A percentile compares a stretch with the other conserved stretches of the same genome.
Conservation (phyloP, 2,888 invertebrate species). For the Sipunculus nudus region DNA sequence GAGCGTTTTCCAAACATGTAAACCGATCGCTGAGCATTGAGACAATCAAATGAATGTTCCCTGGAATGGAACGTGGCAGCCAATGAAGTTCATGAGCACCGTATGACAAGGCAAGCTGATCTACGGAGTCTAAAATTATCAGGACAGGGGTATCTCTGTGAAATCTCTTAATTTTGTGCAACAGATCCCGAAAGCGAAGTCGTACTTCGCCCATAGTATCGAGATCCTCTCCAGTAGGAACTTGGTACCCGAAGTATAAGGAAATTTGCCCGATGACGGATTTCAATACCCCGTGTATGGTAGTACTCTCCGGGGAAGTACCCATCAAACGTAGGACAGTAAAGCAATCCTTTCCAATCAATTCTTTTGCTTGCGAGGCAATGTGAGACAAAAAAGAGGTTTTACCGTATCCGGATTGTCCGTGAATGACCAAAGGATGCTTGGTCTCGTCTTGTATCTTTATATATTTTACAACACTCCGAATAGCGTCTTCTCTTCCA, state of each 20-base stretch:
- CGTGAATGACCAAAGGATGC: constrained; percentile 32
- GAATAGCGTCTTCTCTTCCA: constrained; percentile 31
- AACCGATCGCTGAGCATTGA: constrained; percentile 27
- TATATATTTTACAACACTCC: constrained; percentile 17
- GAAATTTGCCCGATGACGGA: constrained; percentile 42
- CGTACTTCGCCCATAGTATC: constrained; percentile 21
- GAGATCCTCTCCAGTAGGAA: constrained; percentile 7
- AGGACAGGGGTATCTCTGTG: constrained; percentile 13
- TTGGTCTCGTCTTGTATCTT: background rate
- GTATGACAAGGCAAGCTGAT: constrained; percentile 29
- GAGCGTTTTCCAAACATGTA: constrained; percentile 16
- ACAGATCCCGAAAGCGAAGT: constrained; percentile 11
- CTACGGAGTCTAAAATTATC: constrained; percentile 39
- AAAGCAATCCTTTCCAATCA: constrained; percentile 24
- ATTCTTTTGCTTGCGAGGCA: constrained; percentile 11
- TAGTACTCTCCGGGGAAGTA: constrained; percentile 46
- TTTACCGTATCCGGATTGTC: constrained; percentile 39
- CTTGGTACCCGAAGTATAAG: constrained; percentile 1
- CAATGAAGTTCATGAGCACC: constrained; percentile 32
- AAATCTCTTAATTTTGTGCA: constrained; percentile 3
- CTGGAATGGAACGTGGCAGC: constrained; percentile 33
- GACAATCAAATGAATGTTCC: constrained; percentile 28
- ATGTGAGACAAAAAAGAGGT: constrained; percentile 33
- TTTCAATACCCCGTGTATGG: constrained; percentile 35
- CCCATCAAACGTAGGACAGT: constrained; percentile 45